A percentile compares a stretch with the other conserved stretches of the same genome.
Conservation (phyloP, 1,140 invertebrate species). For the Drosophila rufa region DNA sequence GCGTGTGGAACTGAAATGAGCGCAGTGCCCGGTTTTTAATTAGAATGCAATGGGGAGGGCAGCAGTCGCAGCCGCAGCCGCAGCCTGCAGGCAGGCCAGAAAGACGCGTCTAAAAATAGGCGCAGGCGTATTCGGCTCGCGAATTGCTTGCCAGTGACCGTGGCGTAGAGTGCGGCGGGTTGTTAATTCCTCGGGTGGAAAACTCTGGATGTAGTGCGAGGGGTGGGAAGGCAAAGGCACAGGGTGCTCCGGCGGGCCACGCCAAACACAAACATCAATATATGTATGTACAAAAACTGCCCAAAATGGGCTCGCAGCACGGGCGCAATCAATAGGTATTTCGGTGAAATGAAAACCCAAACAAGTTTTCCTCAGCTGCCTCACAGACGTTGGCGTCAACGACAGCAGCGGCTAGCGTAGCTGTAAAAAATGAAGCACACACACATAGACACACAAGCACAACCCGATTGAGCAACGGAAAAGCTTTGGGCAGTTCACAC, state of each 20-base stretch:
- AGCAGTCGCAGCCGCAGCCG: background rate
- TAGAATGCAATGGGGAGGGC: conserved; percentile 73
- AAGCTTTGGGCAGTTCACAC: conserved; percentile 3
- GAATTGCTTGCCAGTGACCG: conserved; percentile 53
- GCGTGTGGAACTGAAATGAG: conserved; percentile 75
- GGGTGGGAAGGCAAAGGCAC: conserved; percentile 2
- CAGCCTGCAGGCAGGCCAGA: conserved; percentile 14
- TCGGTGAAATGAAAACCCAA: conserved; percentile 64
- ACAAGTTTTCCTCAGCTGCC: conserved; percentile 74
- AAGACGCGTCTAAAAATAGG: conserved; percentile 66
- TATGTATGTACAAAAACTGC: conserved; percentile 28
- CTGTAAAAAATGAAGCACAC: conserved; percentile 27
- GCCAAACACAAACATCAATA: conserved; percentile 66
- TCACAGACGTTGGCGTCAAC: conserved; percentile 29
- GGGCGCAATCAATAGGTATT: conserved; percentile 24
- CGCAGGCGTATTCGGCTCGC: conserved; percentile 30
- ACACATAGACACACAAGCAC: conserved; percentile 9
- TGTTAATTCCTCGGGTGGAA: conserved; percentile 1
- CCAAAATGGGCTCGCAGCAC: conserved; percentile 32
- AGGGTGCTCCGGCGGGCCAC: conserved; percentile 13
- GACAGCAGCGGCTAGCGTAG: conserved; percentile 25
- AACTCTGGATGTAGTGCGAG: background rate
- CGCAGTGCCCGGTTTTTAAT: conserved; percentile 70
- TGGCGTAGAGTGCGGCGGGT: conserved; percentile 22
- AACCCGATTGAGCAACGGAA: conserved; percentile 18